A percentile compares a stretch with the other conserved stretches of the same genome.
phyloP scores from a whole-genome alignment of 2,113 vertebrate genomes.

The Podarcis muralis region DNA sequence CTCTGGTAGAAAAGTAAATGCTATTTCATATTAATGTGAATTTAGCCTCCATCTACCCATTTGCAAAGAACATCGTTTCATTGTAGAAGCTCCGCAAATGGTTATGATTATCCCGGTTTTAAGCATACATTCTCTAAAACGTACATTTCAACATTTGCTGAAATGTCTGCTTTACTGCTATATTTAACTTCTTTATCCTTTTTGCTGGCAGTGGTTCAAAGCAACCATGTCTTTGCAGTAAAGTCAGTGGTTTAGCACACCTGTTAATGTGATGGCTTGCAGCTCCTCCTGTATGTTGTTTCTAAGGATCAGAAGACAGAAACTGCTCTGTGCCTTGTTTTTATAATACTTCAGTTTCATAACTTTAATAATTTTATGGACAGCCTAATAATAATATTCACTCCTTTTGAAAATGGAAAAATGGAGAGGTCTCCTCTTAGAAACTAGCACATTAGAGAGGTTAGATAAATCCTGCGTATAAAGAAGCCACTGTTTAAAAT shows the following conservation, averaged over 20 bases:
- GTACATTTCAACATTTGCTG: constrained; percentile 13
- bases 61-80: not conserved
- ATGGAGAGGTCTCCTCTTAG: not conserved
- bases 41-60: not conserved
- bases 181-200: constrained; percentile 69
- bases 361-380: not conserved
- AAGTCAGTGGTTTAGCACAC: constrained; percentile 67
- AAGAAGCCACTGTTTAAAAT: not conserved
- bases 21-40: not conserved
- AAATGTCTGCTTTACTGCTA: constrained; percentile 49
- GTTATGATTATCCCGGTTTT: constrained; percentile 39
- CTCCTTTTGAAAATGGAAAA: constrained; percentile 22
- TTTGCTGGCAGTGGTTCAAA: constrained; percentile 70
- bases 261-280: constrained; percentile 79
- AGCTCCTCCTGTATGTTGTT: constrained; percentile 62
- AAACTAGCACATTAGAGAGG: not conserved
- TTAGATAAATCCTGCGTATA: not conserved
- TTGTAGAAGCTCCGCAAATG: not conserved
- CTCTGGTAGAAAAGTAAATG: constrained; percentile 11
- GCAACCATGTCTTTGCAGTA: constrained; percentile 45
- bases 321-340: constrained; percentile 45
- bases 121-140: not conserved
- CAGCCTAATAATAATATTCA: not conserved
- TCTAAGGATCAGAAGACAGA: constrained; percentile 59
- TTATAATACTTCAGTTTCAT: constrained; percentile 38